phyloP scores from a whole-genome alignment of 2,888 invertebrate genomes.

The Agrenia bidenticulata region DNA sequence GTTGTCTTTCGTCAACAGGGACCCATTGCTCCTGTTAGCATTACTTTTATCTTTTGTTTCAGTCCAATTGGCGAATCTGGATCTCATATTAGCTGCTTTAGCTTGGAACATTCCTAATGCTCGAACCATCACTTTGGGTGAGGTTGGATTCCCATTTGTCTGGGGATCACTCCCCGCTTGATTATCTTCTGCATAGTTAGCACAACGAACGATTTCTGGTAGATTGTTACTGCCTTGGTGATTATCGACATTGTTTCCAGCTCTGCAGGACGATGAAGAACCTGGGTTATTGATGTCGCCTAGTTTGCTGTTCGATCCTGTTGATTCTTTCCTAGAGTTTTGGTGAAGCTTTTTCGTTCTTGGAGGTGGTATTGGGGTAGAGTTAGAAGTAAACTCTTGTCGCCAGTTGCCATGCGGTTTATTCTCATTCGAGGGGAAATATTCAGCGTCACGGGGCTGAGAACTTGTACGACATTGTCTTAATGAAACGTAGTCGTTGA shows the following conservation, averaged over 20 bases:
- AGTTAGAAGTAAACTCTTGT: background rate
- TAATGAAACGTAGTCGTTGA: conserved; percentile 49
- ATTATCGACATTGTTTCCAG: background rate
- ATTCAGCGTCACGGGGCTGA: too few relatives aligned
- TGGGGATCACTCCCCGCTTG: background rate
- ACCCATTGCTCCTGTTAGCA: conserved; percentile 5
- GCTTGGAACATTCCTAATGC: conserved; percentile 52
- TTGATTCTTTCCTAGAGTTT: background rate
- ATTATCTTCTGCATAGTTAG: background rate
- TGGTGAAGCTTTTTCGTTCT: conserved; percentile 9
- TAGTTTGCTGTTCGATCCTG: background rate
- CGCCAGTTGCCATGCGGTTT: background rate
- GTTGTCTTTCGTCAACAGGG: conserved; percentile 1
- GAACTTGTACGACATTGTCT: conserved; percentile 31
- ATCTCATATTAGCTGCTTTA: conserved; percentile 50
- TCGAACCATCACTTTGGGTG: conserved; percentile 48
- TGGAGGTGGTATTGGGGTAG: conserved; percentile 47
- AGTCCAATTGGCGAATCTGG: conserved; percentile 46
- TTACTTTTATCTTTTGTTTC: conserved; percentile 40
- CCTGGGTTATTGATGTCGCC: background rate
- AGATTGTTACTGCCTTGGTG: background rate
- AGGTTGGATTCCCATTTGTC: conserved; percentile 29
- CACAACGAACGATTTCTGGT: conserved; percentile 16
- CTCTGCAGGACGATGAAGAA: background rate
- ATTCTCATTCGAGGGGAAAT: background rate